Base-by-base conservation (phyloP, 35 echinoderm and acorn worm species). In the Amphiura filiformis region DNA sequence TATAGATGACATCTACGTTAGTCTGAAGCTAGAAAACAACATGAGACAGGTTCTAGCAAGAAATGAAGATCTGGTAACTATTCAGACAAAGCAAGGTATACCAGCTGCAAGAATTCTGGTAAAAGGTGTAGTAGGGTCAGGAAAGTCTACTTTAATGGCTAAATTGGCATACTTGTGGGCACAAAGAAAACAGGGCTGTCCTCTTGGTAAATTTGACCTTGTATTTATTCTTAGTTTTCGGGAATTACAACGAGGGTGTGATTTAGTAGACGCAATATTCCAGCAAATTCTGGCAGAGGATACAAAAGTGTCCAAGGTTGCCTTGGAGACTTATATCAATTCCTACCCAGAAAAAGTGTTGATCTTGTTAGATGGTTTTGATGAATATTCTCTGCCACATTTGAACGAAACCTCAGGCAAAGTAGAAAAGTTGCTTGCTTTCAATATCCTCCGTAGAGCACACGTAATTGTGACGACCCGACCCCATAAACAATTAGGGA, bases 281-380 rank as follows among this genome's bases (percentile, higher is more conserved):
- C 31, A 61, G 15, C 83, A 85, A 64, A 64, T 85, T 70, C 83
- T 85, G 11, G 44, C 83, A 11, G 30, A 35, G 26, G 83, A 85
- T 64, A 65, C 83, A 23, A 56, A 83, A 41, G 83, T 85, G 26
- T 85, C 83, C 9, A 64, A 64, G 64, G 44, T 70, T 85, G 83
- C 31, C 35, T 61, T 85, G 28, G 35, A 61, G 37, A 36, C 17
- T 17, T 85, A 65, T 56, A 85, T 85, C 35, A 28, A 85, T 34
- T 65, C n/a, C 65, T 56, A 65, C 44, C 47, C 39, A 64, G 56
- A 85, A 18, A 18, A 85, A 36, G 52, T 85, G 31, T 56, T 85
- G 7, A 36, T 85, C 11, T 37, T 85, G 12, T 38, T 85, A 31
- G 83, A 85, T 34, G 83, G 83, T 12, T 37, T 85, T 34, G 83